Conservation (phyloP, 2,797 vertebrate species). For the Xenops minutus region DNA sequence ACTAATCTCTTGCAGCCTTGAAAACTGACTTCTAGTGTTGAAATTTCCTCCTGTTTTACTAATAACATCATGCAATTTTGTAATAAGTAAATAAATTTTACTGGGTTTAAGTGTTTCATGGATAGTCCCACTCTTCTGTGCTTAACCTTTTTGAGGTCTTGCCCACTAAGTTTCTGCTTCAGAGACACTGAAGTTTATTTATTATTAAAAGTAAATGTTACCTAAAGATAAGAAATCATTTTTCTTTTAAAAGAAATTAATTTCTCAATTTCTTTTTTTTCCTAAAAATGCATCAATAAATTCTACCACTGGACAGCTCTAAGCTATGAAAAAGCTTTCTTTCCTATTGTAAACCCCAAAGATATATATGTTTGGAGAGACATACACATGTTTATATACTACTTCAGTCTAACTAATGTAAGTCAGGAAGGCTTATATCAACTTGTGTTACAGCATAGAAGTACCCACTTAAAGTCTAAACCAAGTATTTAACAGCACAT, state of each 20-base stretch:
- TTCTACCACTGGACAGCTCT: background rate
- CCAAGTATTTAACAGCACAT: background rate
- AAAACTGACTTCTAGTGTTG: background rate
- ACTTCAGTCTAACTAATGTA: background rate
- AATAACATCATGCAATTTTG: background rate
- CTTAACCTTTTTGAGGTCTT: conserved; percentile 17
- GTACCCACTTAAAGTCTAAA: background rate
- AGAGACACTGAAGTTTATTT: background rate
- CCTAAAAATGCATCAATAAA: background rate
- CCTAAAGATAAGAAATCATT: background rate
- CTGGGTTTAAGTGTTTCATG: background rate
- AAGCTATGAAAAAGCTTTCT: background rate
- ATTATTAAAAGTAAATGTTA: background rate
- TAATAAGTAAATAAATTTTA: background rate
- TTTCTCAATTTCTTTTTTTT: background rate
- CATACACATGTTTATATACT: background rate
- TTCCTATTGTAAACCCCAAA: background rate
- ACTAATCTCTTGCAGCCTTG: background rate
- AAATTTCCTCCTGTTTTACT: background rate
- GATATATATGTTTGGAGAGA: background rate
- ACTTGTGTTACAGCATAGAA: background rate
- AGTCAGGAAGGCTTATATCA: background rate
- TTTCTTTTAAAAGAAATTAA: background rate
- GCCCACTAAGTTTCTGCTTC: background rate
- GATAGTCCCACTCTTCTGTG: background rate